Conservation (phyloP, 2,797 vertebrate species). For the Myotis myotis region DNA sequence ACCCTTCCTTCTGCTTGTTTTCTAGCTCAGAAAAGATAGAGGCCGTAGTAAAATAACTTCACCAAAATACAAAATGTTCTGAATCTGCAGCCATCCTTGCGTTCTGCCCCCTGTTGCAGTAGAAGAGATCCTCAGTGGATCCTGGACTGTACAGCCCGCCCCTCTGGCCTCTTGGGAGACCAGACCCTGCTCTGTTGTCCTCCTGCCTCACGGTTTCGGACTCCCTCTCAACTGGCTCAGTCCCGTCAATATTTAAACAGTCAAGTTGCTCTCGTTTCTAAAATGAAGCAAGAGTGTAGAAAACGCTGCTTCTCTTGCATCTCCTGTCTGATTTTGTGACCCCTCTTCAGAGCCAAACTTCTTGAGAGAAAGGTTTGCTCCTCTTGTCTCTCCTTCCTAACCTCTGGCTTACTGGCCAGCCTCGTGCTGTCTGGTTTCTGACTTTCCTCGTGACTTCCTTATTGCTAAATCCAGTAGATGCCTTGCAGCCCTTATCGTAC, state of each 20-base stretch:
- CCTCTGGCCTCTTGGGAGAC: not conserved
- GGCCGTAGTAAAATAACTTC: not conserved
- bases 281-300: not conserved
- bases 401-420: not conserved
- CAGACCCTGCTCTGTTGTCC: not conserved
- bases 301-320: not conserved
- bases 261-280: not conserved
- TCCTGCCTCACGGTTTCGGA: not conserved
- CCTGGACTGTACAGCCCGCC: accelerated
- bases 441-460: not conserved
- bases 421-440: not conserved
- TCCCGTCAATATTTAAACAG: not conserved
- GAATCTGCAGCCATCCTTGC: not conserved
- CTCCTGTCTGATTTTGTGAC: not conserved
- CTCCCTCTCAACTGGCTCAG: not conserved
- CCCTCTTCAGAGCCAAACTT: not conserved
- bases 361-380: not conserved
- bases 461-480: not conserved
- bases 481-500: not conserved
- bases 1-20: not conserved
- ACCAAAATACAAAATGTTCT: not conserved
- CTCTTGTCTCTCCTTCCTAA: not conserved
- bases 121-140: not conserved
- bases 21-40: not conserved
- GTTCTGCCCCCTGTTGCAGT: not conserved